Evolutionary conservation across 1,140 invertebrate species (phyloP).

Genomic region (Drosophila ananassae): DNA sequence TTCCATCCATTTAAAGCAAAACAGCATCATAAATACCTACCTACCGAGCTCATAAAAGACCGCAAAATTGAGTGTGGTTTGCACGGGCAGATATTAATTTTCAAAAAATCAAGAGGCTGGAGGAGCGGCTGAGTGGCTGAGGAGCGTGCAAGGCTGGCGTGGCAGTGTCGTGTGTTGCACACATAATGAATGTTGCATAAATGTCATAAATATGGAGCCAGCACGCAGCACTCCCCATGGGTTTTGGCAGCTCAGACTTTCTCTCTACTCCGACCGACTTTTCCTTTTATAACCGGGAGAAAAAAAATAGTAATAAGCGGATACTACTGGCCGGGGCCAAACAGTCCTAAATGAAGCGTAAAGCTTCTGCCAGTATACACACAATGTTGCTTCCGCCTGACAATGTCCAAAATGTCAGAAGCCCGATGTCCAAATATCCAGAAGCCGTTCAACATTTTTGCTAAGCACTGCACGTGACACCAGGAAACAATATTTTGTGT

Average conservation of each 20-base stretch:
- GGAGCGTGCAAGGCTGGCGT: no score
- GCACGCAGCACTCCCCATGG: slow-evolving; percentile 45
- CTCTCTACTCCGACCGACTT: slow-evolving; percentile 1
- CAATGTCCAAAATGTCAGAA: slow-evolving; percentile 24
- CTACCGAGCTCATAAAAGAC: slow-evolving; percentile 7
- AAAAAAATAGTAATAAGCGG: slow-evolving; percentile 58
- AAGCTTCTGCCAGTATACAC: slow-evolving; percentile 32
- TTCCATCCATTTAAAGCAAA: slow-evolving; percentile 23
- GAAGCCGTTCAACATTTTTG: slow-evolving; percentile 48
- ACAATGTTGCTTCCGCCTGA: slow-evolving; percentile 39
- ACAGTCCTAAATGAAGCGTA: slow-evolving; percentile 43
- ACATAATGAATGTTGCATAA: slow-evolving; percentile 73
- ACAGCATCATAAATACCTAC: slow-evolving; percentile 5
- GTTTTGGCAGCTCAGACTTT: slow-evolving; percentile 10
- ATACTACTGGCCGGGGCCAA: slow-evolving; percentile 12
- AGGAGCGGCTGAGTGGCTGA: background rate
- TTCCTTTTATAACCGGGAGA: background rate
- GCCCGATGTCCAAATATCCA: slow-evolving; percentile 21
- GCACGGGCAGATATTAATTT: slow-evolving; percentile 26
- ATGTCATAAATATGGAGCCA: slow-evolving; percentile 49
- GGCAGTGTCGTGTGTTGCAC: slow-evolving; percentile 31
- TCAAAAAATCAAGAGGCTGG: slow-evolving; percentile 14
- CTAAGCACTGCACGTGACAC: slow-evolving; percentile 57
- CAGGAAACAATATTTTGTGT: slow-evolving; percentile 18
- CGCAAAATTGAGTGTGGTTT: slow-evolving; percentile 23